Base-by-base conservation (phyloP, 2,888 invertebrate genomes). In the Tolmerus cingulatus region DNA sequence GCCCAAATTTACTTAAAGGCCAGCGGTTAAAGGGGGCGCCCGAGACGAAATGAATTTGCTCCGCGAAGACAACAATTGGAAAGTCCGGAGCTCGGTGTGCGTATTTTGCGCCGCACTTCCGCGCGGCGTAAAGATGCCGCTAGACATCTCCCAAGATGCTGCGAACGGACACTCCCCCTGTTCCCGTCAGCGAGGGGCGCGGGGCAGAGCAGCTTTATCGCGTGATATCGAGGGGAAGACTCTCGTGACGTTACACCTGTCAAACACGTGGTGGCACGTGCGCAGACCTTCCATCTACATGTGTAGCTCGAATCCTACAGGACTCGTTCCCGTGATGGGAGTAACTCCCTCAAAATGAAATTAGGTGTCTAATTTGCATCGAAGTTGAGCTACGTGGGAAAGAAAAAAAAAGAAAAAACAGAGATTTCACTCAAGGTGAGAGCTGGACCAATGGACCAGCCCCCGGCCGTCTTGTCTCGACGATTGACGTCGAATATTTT, bases 231-330 rank as follows among this genome's bases (percentile, higher is more conserved):
- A 79, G 79, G 79, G 79, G 79, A 23, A 79, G 0, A 43, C 51
- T 43, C 78, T 43, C 40, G 78, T 78, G 78, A 78, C 78, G 78
- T 78, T 43, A n/a, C 78, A 40, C 46, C 27, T 30, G 79, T 46
- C 43, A 43, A 40, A 14, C 79, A 79, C 79, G 79, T 79, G 79
- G 23, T 79, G 14, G 79, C 79, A 79, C 79, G 79, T 79, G 79
- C 79, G 79, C 79, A 79, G 5, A 79, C 1, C 78, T 37, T 8
- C 37, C n/a, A 7, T 76, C 12, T 76, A 16, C 34, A 76, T n/a
- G 51, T n/a, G 14, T 51, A 14, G 14, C 55, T 30, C 2, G 19
- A 14, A 2, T 4, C 16, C 27, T 37, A 23, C 23, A 78, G 23
- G 23, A 78, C 43, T 12, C 16, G 1, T 43, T 78, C n/a, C 66